Evolutionary conservation across 2,113 vertebrate genomes (phyloP).

Genomic region (Psettodes erumei): DNA sequence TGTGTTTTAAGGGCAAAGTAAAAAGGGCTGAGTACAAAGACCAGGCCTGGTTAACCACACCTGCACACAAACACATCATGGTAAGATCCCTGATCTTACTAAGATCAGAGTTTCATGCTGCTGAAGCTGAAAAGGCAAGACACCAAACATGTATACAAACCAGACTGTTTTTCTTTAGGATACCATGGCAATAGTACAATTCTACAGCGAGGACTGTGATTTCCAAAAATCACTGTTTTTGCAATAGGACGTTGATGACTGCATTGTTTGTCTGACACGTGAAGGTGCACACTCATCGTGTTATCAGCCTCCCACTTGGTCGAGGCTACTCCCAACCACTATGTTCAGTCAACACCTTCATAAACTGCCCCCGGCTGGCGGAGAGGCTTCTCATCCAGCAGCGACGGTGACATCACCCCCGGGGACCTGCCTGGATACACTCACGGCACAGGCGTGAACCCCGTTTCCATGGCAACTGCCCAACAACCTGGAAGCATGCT

Average conservation of each 20-base stretch:
- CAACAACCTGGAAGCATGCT: slow-evolving; percentile 26
- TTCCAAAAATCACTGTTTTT: slow-evolving; percentile 31
- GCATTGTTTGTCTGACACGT: slow-evolving; percentile 36
- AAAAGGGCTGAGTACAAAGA: slow-evolving; percentile 61
- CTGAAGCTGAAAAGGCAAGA: slow-evolving; percentile 18
- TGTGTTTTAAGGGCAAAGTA: slow-evolving; percentile 53
- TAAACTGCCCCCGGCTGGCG: slow-evolving; percentile 21
- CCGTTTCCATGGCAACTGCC: slow-evolving; percentile 29
- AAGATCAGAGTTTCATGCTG: slow-evolving; percentile 9
- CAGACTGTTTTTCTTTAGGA: slow-evolving; percentile 33
- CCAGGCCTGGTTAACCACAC: slow-evolving; percentile 62
- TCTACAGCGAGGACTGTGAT: slow-evolving; percentile 12
- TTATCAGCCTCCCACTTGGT: slow-evolving; percentile 41
- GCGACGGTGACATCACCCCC: slow-evolving; percentile 42
- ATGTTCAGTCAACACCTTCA: slow-evolving; percentile 56
- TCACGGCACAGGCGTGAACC: slow-evolving; percentile 63
- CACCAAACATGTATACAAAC: slow-evolving; percentile 24
- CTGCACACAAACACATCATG: slow-evolving; percentile 26
- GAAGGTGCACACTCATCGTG: slow-evolving; percentile 39
- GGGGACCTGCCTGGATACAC: slow-evolving; percentile 23
- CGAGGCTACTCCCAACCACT: slow-evolving; percentile 40
- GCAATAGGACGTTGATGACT: slow-evolving; percentile 20
- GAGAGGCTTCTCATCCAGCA: slow-evolving; percentile 31
- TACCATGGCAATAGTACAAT: slow-evolving; percentile 18
- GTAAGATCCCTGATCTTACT: slow-evolving; percentile 2